Evolutionary conservation across 2,797 vertebrate species (phyloP).

Genomic region (Myotis pilosus): DNA sequence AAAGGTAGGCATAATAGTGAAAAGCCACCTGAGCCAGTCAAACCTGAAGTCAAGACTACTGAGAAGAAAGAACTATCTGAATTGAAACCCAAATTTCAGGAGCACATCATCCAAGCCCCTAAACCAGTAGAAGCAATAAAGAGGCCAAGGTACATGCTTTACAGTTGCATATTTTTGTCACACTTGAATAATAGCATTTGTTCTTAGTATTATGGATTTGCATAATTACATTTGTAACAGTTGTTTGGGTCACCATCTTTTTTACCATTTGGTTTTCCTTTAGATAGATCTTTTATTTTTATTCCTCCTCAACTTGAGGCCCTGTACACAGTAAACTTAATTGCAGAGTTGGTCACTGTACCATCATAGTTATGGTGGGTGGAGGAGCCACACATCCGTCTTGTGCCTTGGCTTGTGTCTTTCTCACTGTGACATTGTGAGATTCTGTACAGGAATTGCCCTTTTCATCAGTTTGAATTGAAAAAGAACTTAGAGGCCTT

Average conservation of each 20-base stretch:
- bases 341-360: neutral
- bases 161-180: neutral
- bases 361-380: neutral
- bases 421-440: neutral
- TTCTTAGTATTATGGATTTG: neutral
- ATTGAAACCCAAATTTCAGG: slow-evolving; percentile 86
- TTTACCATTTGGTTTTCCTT: neutral
- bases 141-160: slow-evolving; percentile 89
- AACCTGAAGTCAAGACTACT: slow-evolving; percentile 93
- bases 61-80: slow-evolving; percentile 89
- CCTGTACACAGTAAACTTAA: neutral
- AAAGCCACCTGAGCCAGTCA: slow-evolving; percentile 95
- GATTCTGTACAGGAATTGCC: neutral
- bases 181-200: neutral
- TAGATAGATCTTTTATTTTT: neutral
- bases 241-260: neutral
- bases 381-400: neutral
- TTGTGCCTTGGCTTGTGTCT: neutral
- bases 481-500: neutral
- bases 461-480: neutral
- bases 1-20: slow-evolving; percentile 95
- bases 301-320: neutral
- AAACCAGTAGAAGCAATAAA: slow-evolving; percentile 93
- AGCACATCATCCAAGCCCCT: slow-evolving; percentile 89
- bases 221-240: neutral